Evolutionary conservation across 1,140 invertebrate genomes (phyloP).

Genomic region (Trypoxylus dichotomus): DNA sequence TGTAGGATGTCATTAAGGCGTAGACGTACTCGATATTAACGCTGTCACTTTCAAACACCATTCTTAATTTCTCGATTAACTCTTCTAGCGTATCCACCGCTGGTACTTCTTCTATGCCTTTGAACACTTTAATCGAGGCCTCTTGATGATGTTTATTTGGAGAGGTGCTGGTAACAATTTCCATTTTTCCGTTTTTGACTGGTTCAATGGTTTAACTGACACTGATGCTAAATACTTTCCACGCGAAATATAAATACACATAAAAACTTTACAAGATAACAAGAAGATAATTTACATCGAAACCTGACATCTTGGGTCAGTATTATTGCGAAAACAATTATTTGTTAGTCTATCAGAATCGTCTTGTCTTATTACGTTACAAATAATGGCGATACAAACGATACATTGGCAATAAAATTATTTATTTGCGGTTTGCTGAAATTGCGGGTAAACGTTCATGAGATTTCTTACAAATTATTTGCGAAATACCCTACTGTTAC

Average conservation of each 20-base stretch:
- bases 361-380: background rate
- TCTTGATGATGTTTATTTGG: background rate
- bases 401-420: no score
- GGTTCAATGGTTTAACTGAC: background rate
- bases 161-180: background rate
- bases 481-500: no score
- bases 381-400: background rate
- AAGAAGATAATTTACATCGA: background rate
- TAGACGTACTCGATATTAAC: conserved; percentile 90
- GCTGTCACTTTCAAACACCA: conserved; percentile 73
- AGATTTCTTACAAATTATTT: no score
- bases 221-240: background rate
- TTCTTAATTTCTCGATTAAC: conserved; percentile 71
- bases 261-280: conserved; percentile 2
- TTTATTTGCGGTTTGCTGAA: no score
- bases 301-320: conserved; percentile 15
- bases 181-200: background rate
- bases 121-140: background rate
- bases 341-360: background rate
- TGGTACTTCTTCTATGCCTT: conserved; percentile 36
- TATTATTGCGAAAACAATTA: background rate
- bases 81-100: conserved; percentile 64
- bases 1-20: conserved; percentile 82
- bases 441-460: no score
- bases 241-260: background rate